Conservation (phyloP, 2,888 invertebrate species). For the Lepidochitona cinerea region DNA sequence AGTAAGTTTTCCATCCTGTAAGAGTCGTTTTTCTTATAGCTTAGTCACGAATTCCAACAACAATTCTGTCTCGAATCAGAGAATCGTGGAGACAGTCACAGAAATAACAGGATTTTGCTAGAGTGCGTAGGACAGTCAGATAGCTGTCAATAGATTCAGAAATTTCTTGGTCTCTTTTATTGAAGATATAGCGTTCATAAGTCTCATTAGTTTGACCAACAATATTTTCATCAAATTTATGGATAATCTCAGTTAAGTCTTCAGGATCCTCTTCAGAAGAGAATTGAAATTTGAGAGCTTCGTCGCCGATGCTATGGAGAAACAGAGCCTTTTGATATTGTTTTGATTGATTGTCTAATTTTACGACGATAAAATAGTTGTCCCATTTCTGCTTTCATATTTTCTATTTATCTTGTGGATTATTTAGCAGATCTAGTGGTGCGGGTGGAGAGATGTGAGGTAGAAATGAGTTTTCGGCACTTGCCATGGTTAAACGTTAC, state of each 20-base stretch:
- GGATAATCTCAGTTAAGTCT: background rate
- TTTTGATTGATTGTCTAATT: background rate
- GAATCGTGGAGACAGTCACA: conserved; percentile 6
- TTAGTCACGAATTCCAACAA: background rate
- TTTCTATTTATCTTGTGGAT: background rate
- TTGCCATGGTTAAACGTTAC: no score
- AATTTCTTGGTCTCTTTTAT: background rate
- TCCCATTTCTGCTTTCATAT: background rate
- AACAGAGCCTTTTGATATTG: background rate
- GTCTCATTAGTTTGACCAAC: background rate
- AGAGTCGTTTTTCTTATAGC: background rate
- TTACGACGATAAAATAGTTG: background rate
- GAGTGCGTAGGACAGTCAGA: background rate
- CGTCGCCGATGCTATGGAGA: background rate
- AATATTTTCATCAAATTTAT: background rate
- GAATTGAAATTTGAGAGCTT: background rate
- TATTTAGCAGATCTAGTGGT: background rate
- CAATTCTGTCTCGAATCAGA: background rate
- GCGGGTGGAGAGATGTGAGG: background rate
- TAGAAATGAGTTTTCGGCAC: no score
- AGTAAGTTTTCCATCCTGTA: background rate
- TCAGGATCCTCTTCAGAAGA: background rate
- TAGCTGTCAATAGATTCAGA: background rate
- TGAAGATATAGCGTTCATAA: conserved; percentile 3
- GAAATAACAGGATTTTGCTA: background rate